Percentiles rank a stretch among this genome's conserved stretches.
Conservation (phyloP, 1,140 invertebrate species). For the Magallana gigas region DNA sequence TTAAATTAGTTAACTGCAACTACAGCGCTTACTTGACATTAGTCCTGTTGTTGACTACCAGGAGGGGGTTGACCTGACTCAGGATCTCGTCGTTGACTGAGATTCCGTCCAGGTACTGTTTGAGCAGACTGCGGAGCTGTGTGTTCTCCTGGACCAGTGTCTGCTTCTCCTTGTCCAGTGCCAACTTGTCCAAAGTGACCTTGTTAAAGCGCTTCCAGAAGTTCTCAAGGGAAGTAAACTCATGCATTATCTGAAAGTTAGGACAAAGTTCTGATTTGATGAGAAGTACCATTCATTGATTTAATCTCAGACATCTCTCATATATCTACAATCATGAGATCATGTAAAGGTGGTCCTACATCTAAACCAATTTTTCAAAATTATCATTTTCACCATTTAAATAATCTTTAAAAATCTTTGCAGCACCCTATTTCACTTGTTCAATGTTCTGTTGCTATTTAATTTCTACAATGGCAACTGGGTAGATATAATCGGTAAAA, state of each 20-base stretch:
- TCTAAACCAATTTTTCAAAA: too few species aligned
- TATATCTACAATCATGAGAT: too few species aligned
- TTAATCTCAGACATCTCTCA: too few species aligned
- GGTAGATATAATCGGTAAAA: too few species aligned
- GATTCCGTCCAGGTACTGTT: slow-evolving; percentile 79
- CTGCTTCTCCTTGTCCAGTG: slow-evolving; percentile 77
- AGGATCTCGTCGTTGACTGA: slow-evolving; percentile 79
- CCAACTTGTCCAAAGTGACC: slow-evolving; percentile 77
- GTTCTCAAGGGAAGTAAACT: slow-evolving; percentile 76
- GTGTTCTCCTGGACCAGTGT: slow-evolving; percentile 76
- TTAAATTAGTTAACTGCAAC: neutral
- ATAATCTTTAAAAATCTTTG: too few species aligned
- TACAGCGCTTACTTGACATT: slow-evolving; percentile 73
- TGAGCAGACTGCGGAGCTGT: slow-evolving; percentile 76
- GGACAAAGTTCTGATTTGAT: neutral
- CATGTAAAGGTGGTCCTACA: too few species aligned
- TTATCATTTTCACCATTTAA: too few species aligned
- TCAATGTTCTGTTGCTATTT: too few species aligned
- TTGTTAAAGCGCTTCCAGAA: slow-evolving; percentile 80
- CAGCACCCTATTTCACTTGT: too few species aligned
- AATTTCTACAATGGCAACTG: too few species aligned
- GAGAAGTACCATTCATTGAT: too few species aligned
- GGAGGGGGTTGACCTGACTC: slow-evolving; percentile 77
- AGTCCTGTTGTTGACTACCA: slow-evolving; percentile 77
- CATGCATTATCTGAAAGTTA: slow-evolving; percentile 73